Evolutionary conservation across 2,113 vertebrate genomes (phyloP).

Genomic region (Eudyptes chrysolophus): DNA sequence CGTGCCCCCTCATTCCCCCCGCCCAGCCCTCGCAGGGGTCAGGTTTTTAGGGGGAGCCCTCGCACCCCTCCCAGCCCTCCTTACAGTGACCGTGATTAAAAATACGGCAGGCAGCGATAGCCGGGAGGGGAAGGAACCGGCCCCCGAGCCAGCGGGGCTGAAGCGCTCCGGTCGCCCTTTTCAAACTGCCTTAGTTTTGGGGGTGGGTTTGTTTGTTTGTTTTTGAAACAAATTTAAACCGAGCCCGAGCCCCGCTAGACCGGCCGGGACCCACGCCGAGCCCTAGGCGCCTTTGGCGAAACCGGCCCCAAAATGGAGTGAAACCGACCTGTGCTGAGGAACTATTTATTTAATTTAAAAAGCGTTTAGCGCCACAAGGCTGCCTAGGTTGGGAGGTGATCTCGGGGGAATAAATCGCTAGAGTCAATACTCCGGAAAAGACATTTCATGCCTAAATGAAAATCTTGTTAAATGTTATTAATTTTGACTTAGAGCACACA

Average conservation of each 20-base stretch:
- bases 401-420: constrained; percentile 89
- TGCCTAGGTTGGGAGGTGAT: constrained; percentile 53
- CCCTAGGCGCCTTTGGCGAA: not conserved
- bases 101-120: not conserved
- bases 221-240: not conserved
- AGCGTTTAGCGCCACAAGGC: constrained; percentile 55
- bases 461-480: constrained; percentile 99
- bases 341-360: constrained; percentile 46
- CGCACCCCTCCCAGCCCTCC: not conserved
- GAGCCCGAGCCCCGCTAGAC: not conserved
- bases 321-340: not conserved
- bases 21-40: not conserved
- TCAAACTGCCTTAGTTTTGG: not conserved
- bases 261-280: not conserved
- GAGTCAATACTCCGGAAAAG: constrained; percentile 95
- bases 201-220: too few relatives aligned
- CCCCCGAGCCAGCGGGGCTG: constrained; percentile 19
- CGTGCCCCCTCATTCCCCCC: not conserved
- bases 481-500: constrained; percentile 99
- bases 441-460: constrained; percentile 99
- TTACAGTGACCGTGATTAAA: constrained; percentile 14
- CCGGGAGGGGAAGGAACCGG: constrained; percentile 30
- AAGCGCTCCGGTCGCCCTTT: not conserved
- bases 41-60: not conserved
- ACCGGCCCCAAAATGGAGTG: not conserved